Evolutionary conservation across 2,113 vertebrate genomes (phyloP).

Genomic region (Spizaetus ornatus): DNA sequence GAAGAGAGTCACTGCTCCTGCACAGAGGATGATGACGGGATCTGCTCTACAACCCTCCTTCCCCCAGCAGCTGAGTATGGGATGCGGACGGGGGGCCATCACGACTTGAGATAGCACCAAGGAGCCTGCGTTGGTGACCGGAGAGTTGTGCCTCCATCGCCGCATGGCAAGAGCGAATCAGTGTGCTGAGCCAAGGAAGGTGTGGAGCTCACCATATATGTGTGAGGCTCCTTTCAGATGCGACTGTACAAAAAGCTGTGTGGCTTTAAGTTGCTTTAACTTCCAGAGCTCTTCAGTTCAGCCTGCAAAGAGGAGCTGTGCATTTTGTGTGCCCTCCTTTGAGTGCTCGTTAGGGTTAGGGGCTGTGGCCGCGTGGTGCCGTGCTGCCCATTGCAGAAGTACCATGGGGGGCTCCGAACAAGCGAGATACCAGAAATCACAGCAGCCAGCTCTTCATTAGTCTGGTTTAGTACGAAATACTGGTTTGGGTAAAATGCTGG

Average conservation of each 20-base stretch:
- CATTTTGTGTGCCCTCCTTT: background rate
- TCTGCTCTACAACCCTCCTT: background rate
- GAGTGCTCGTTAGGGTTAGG: background rate
- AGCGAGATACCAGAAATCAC: background rate
- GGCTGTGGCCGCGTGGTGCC: fast-evolving
- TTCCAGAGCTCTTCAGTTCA: background rate
- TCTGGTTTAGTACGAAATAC: background rate
- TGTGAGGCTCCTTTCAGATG: background rate
- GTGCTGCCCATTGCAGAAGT: fast-evolving
- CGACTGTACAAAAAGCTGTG: background rate
- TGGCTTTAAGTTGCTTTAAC: background rate
- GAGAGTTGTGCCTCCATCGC: background rate
- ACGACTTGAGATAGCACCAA: fast-evolving
- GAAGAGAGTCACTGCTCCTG: background rate
- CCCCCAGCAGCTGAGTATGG: background rate
- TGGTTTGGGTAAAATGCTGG: background rate
- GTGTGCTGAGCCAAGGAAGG: background rate
- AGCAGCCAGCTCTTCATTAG: background rate
- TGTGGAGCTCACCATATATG: fast-evolving
- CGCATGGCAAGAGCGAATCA: fast-evolving
- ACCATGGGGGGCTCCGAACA: background rate
- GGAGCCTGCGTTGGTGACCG: background rate
- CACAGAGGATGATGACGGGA: background rate
- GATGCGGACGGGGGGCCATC: background rate
- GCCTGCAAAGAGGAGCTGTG: background rate